These are phyloP conservation scores for Petrocephalus zakoni DNA, from an alignment of 2,113 vertebrate species.

Conservation along the genomic window DNA sequence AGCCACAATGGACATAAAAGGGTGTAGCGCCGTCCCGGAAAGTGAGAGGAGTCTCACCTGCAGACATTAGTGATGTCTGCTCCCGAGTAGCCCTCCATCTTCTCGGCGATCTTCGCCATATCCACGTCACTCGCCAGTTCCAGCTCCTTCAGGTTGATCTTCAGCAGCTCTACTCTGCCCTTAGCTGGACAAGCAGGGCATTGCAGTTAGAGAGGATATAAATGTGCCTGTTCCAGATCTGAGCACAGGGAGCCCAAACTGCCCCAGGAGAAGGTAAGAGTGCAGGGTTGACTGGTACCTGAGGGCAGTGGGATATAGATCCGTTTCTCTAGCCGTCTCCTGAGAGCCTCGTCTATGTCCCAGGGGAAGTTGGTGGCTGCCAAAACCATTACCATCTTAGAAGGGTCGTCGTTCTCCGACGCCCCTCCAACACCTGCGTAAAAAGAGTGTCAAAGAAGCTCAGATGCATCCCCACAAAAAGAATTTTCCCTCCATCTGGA, in stretches of 20 bases:
- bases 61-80: slow-evolving; percentile 97
- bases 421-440: slow-evolving; percentile 85
- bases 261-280: neutral
- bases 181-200: slow-evolving; percentile 60
- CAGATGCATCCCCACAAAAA: neutral
- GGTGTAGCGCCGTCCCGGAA: neutral
- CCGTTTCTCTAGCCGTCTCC: slow-evolving; percentile 88
- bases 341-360: slow-evolving; percentile 97
- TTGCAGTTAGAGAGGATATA: neutral
- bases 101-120: slow-evolving; percentile 82
- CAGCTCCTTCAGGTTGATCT: slow-evolving; percentile 87
- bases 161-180: slow-evolving; percentile 85
- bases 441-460: neutral
- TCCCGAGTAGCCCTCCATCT: slow-evolving; percentile 95
- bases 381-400: slow-evolving; percentile 98
- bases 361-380: slow-evolving; percentile 98
- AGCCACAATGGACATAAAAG: neutral
- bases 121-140: slow-evolving; percentile 88
- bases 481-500: neutral
- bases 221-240: neutral
- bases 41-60: slow-evolving; percentile 63
- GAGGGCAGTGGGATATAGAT: slow-evolving; percentile 98
- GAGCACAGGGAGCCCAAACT: neutral
- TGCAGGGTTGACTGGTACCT: slow-evolving; percentile 54
- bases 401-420: slow-evolving; percentile 86